phyloP scores from a whole-genome alignment of 2,797 vertebrate genomes.

The Champsocephalus esox region DNA sequence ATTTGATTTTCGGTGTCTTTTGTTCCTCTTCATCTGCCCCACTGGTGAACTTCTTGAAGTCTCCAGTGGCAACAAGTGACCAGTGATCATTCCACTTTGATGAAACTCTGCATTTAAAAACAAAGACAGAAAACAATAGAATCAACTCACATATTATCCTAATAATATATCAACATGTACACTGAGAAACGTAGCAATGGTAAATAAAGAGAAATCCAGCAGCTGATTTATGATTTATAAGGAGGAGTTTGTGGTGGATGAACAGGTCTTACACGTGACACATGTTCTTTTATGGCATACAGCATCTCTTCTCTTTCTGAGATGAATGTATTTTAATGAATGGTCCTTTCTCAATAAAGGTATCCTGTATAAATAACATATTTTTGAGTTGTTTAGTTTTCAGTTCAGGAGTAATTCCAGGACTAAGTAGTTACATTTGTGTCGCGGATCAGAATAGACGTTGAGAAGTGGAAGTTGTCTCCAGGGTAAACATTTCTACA shows the following conservation, averaged over 20 bases:
- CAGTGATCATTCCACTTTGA: slow-evolving; percentile 75
- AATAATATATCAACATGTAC: neutral
- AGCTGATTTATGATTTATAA: neutral
- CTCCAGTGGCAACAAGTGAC: slow-evolving; percentile 24
- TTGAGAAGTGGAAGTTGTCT: too few relatives aligned
- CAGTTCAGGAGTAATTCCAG: too few relatives aligned
- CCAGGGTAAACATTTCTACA: neutral
- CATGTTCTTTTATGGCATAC: too few relatives aligned
- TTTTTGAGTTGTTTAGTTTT: too few relatives aligned
- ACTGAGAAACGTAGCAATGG: neutral
- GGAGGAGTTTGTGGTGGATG: too few relatives aligned
- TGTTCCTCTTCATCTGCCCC: slow-evolving; percentile 19
- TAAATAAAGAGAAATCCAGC: neutral
- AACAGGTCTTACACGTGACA: too few relatives aligned
- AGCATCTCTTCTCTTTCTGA: too few relatives aligned
- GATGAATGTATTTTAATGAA: too few relatives aligned
- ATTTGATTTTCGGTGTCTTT: slow-evolving; percentile 65
- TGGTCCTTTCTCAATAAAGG: too few relatives aligned
- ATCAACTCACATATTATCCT: neutral
- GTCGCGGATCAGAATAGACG: too few relatives aligned
- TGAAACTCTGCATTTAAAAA: slow-evolving; percentile 47
- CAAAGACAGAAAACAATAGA: neutral
- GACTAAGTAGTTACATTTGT: too few relatives aligned
- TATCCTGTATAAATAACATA: too few relatives aligned
- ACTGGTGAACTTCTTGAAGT: slow-evolving; percentile 54